phyloP scores from a whole-genome alignment of 2,888 invertebrate genomes.

The Mechanitis messenoides region DNA sequence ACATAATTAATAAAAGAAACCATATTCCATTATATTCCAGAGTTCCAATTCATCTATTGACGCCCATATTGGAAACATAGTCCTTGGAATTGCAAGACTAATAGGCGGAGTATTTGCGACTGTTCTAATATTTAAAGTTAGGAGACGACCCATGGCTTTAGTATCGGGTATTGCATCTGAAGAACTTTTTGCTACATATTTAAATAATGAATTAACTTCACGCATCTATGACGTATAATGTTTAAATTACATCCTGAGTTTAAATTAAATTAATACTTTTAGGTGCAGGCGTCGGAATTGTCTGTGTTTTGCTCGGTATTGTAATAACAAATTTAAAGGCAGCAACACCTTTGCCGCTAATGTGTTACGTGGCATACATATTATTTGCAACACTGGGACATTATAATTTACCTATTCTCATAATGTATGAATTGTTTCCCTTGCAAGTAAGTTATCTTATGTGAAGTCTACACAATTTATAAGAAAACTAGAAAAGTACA shows the following conservation, averaged over 20 bases:
- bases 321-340: slow-evolving; percentile 7
- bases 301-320: slow-evolving; percentile 1
- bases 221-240: neutral
- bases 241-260: neutral
- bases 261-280: neutral
- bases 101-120: slow-evolving; percentile 10
- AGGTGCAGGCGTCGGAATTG: slow-evolving; percentile 12
- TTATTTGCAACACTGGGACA: slow-evolving; percentile 14
- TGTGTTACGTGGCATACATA: slow-evolving; percentile 10
- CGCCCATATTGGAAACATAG: slow-evolving; percentile 9
- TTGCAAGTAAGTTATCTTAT: slow-evolving; percentile 10
- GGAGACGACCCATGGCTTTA: slow-evolving; percentile 11
- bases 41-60: slow-evolving; percentile 14
- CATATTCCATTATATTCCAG: slow-evolving; percentile 4
- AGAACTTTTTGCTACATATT: neutral
- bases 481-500: neutral
- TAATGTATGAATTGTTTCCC: slow-evolving; percentile 15
- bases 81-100: slow-evolving; percentile 10
- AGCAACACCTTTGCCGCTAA: slow-evolving; percentile 6
- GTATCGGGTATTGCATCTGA: slow-evolving; percentile 8
- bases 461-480: neutral
- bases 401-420: slow-evolving; percentile 10
- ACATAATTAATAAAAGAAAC: too few relatives aligned
- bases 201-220: neutral
- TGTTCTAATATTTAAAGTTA: slow-evolving; percentile 12